These are phyloP conservation scores for Kryptopterus vitreolus DNA, from an alignment of 2,797 vertebrate species.

Conservation along the genomic window DNA sequence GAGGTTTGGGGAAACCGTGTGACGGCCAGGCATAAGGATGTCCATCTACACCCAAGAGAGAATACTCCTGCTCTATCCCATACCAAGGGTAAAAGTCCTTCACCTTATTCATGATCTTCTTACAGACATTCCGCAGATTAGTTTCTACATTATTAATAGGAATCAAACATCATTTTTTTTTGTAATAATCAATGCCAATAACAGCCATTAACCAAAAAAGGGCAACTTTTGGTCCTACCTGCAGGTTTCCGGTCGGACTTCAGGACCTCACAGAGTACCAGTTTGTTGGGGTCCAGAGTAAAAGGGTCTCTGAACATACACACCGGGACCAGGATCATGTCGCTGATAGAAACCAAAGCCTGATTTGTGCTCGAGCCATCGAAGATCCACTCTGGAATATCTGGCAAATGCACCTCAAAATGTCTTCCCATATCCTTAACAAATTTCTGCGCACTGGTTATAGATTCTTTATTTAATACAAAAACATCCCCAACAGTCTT, in stretches of 20 bases:
- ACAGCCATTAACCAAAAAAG: neutral
- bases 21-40: conserved; percentile 82
- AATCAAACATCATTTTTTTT: conserved; percentile 1
- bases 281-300: conserved; percentile 84
- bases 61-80: conserved; percentile 90
- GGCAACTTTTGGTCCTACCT: conserved; percentile 64
- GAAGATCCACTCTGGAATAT: conserved; percentile 87
- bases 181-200: neutral
- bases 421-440: too few species aligned
- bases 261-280: conserved; percentile 87
- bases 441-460: too few species aligned
- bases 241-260: conserved; percentile 78
- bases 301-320: conserved; percentile 87
- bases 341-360: conserved; percentile 77
- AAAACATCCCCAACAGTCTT: too few species aligned
- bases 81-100: conserved; percentile 79
- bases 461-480: too few species aligned
- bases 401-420: conserved; percentile 65
- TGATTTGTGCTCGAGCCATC: conserved; percentile 84
- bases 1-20: conserved; percentile 80
- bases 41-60: conserved; percentile 75
- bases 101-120: conserved; percentile 77
- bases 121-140: conserved; percentile 77
- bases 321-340: conserved; percentile 85
- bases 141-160: conserved; percentile 70